Base-by-base conservation (phyloP, 2,113 vertebrate genomes). In the Ivindomyrus marchei region DNA sequence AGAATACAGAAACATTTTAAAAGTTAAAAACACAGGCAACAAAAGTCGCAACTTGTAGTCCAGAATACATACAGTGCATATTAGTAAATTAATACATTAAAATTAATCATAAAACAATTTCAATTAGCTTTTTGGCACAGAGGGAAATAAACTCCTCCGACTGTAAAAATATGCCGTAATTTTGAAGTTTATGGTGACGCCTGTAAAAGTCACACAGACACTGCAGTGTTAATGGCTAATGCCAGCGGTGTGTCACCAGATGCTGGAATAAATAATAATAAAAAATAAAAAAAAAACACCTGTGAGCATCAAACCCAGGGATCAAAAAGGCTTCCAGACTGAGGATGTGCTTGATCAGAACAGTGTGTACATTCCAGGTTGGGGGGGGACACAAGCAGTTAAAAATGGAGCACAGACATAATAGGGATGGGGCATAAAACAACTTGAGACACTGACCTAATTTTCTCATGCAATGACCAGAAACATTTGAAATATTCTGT, bases 51-150 rank as follows among this genome's bases (percentile, higher is more conserved):
- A 80, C 13, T 80, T 80, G 74, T 39, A 31, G 58, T 31, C 11
- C 13, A 19, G 13, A 42, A 42, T 80, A 77, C 74, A 77, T 74
- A 74, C 36, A 70, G 62, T 80, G 74, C 36, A 80, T 80, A 80
- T 80, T 80, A 80, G 74, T 80, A 80, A 56, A 80, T 80, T 80
- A 80, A 80, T 42, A 70, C 62, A 17, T 89, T 21, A 49, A 89
- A 86, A 74, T 46, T 3, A 13, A 10, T 9, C 45, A 45, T 62
- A 74, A 88, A 88, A 49, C 17, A 46, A 88, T 47, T 17, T 58
- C 13, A 46, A 49, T 45, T 27, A 46, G 15, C 27, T 74, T 45
- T 70, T 50, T 49, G 39, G 88, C 58, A 49, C 62, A 47, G 24
- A 45, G 49, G 42, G 45, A 31, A 36, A 56, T 62, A 62, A 46